phyloP scores from a whole-genome alignment of 2,113 vertebrate species.

The Grus americana region DNA sequence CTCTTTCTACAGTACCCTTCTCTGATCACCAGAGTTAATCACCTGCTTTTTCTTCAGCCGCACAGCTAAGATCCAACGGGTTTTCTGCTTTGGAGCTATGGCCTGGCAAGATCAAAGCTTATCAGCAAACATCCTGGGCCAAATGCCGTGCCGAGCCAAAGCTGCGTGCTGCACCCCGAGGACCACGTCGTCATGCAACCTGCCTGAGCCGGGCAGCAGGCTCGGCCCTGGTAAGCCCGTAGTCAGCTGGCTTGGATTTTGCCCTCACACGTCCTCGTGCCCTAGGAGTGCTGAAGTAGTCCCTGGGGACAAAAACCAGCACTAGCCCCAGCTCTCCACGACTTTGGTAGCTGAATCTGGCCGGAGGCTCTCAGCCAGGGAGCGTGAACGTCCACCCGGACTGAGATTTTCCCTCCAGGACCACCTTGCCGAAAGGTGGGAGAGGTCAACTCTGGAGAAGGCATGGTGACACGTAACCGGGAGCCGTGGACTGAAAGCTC shows the following conservation, averaged over 20 bases:
- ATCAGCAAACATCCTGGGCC: background rate
- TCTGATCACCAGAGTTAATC: background rate
- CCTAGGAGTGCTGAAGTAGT: background rate
- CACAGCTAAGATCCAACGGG: background rate
- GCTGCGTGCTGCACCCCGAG: background rate
- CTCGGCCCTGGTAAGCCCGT: background rate
- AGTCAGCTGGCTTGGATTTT: background rate
- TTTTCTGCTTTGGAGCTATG: background rate
- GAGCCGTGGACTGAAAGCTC: background rate
- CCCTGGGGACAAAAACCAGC: background rate
- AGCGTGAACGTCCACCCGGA: accelerated
- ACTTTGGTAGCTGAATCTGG: background rate
- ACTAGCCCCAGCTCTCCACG: background rate
- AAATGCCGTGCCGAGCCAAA: background rate
- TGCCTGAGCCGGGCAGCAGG: background rate
- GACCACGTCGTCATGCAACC: background rate
- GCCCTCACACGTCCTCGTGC: too few species aligned
- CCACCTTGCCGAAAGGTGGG: background rate
- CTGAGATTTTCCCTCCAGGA: background rate
- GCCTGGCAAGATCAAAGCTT: background rate
- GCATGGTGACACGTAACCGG: accelerated
- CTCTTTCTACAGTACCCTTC: background rate
- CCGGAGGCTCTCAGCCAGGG: background rate
- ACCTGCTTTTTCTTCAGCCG: background rate
- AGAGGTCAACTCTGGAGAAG: background rate